phyloP scores from a whole-genome alignment of 2,797 vertebrate species.

The Aplochiton taeniatus region DNA sequence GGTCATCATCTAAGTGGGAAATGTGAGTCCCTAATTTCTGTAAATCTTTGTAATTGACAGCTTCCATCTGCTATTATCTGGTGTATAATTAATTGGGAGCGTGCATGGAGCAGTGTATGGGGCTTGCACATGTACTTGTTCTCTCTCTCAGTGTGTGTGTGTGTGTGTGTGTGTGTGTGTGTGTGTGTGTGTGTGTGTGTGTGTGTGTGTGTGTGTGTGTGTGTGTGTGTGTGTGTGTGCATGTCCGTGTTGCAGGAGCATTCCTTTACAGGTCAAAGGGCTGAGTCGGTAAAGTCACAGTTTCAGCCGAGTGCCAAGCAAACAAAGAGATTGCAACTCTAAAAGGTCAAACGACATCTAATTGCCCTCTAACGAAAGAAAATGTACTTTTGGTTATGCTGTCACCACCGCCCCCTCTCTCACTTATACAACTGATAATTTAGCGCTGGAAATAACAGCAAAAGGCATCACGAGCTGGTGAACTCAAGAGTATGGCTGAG shows the following conservation, averaged over 20 bases:
- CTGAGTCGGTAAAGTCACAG: neutral
- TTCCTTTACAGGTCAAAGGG: neutral
- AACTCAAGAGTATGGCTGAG: too few relatives aligned
- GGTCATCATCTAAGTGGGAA: neutral
- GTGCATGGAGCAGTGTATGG: neutral
- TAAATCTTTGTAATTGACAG: too few relatives aligned
- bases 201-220: neutral
- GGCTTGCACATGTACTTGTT: too few relatives aligned
- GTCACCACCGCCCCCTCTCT: too few relatives aligned
- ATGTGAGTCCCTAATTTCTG: too few relatives aligned
- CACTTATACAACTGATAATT: too few relatives aligned
- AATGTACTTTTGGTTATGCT: neutral
- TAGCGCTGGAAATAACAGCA: too few relatives aligned
- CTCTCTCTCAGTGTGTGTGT: too few relatives aligned
- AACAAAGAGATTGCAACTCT: neutral
- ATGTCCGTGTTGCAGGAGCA: neutral
- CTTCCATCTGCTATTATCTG: too few relatives aligned
- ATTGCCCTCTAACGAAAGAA: neutral
- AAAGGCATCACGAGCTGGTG: too few relatives aligned
- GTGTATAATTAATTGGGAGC: too few relatives aligned
- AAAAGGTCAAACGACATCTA: neutral
- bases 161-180: neutral
- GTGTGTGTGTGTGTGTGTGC: neutral
- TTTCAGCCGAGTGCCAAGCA: neutral
- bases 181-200: slow-evolving; percentile 1